Base-by-base conservation (phyloP, 2,113 vertebrate species). In the Hemicordylus capensis region DNA sequence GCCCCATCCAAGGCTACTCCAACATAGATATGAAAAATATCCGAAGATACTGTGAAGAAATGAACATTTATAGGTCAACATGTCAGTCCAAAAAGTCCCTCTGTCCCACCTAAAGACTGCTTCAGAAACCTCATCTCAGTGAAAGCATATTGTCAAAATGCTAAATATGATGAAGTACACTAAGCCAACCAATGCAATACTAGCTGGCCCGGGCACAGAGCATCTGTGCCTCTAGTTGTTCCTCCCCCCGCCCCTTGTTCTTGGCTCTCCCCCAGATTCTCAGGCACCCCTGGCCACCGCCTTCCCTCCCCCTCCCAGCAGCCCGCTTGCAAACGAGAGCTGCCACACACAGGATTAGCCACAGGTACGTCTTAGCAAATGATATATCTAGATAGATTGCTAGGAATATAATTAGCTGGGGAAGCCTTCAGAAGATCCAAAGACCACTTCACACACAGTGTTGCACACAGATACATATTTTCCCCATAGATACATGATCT, bases 111-210 rank as follows among this genome's bases (percentile, higher is more conserved):
- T 0, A 10, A 67, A 44, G 48, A 4, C 14, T 37, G 1, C 1
- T 17, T 20, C 19, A 1, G 7, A 59, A 64, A 28, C 0, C 0
- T 2, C 59, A 20, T 1, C 31, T 2, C 48, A 48, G 7, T 0
- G 0, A 24, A 56, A 28, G 3, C 5, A 34, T n/a, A 42, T 0
- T 4, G 28, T 10, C 66, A 61, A 10, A n/a, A 9, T 1, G 7
- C 20, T 15, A 44, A 9, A 14, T 64, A 19, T 0, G 0, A 6
- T 0, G 1, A 51, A 39, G 61, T 0, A 3, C 64, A 1, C 8
- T 44, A 48, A 37, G 34, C 28, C 19, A 82, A 42, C 28, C 4
- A 34, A 39, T 31, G 44, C 48, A 77, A n/a, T n/a, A n/a, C n/a
- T n/a, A n/a, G n/a, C n/a, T n/a, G n/a, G n/a, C n/a, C n/a, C n/a